Evolutionary conservation across 2,888 invertebrate genomes (phyloP), one percentile per base, ranked within the genome.

Genomic region (Suillia variegata): DNA sequence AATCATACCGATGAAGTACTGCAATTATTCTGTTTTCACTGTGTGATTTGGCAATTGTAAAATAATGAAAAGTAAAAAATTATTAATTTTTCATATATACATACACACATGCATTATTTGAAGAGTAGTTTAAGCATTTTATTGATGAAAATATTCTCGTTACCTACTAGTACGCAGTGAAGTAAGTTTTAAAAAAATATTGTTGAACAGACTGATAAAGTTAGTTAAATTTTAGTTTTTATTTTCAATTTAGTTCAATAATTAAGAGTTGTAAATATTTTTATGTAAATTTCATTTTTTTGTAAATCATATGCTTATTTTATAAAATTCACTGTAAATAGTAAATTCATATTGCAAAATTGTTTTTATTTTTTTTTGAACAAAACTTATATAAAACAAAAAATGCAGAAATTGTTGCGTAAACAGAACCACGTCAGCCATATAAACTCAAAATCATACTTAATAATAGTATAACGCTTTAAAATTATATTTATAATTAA

Each of bases 161-260:
- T 26, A 26, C 10, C n/a, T n/a, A n/a, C n/a, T n/a, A n/a, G n/a
- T n/a, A n/a, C 5, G 10, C 26, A 10, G 26, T 26, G 26, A 26
- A 26, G 26, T 26, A 26, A 26, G 26, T 26, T 26, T 26, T 26
- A 26, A 26, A 26, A n/a, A 10, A 6, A 26, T 10, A 58, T 54
- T 58, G 66, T 67, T 74, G 61, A 72, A 76, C 72, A 78, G 77
- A 78, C 77, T 78, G 77, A 78, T 78, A 78, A 69, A 75, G 70
- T 77, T 78, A 77, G 76, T 77, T 78, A 58, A 26, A 26, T 26
- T 26, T 26, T 6, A 26, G 26, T 26, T 26, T 5, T 5, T 26
- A 26, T 26, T 26, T 26, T n/a, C n/a, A n/a, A n/a, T n/a, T n/a
- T n/a, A n/a, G n/a, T n/a, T n/a, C 31, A 31, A 31, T 31, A 31